Evolutionary conservation across 1,140 invertebrate species (phyloP), one percentile per base, ranked within the genome.

Genomic region (Aricia agestis): DNA sequence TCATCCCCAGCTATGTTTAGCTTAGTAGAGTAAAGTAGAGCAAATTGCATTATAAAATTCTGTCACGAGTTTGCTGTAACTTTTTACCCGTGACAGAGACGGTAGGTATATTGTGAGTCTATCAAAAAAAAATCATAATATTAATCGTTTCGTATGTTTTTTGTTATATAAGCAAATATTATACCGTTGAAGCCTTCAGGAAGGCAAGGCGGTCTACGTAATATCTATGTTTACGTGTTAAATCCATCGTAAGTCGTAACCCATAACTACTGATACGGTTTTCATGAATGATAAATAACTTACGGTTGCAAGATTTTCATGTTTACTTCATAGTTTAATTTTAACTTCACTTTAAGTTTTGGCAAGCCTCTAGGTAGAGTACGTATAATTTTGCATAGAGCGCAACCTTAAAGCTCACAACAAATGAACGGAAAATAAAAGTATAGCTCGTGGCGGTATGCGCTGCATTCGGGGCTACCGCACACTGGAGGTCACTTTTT

Each of bases 361-460:
- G 5, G 1, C 0, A 7, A 36, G 36, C 9, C 36, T 7, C 36
- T 36, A 36, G 36, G 36, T 36, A 36, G 36, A 36, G 9, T 52
- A 15, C 45, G 11, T 15, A 13, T 13, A 52, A 52, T 13, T 13
- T 52, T 1, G 0, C 45, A 10, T 52, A 52, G 9, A 52, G 13
- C 45, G 45, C 45, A 52, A 52, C 45, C 45, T 45, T 45, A 45
- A 45, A 45, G 42, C 9, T 45, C 11, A 45, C 4, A 45, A 52
- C 45, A 52, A 52, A 19, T 9, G 19, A 31, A 11, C 18, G 59
- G 19, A 63, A 63, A 63, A 63, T 63, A 63, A 63, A 63, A 63
- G 59, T 68, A 68, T 70, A 67, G 72, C 75, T 41, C 75, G 75
- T 76, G 75, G 70, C 18, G 72, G 75, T 68, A 76, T 76, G 72